phyloP scores from a whole-genome alignment of 2,888 invertebrate genomes.

The Prionchulus punctatus region DNA sequence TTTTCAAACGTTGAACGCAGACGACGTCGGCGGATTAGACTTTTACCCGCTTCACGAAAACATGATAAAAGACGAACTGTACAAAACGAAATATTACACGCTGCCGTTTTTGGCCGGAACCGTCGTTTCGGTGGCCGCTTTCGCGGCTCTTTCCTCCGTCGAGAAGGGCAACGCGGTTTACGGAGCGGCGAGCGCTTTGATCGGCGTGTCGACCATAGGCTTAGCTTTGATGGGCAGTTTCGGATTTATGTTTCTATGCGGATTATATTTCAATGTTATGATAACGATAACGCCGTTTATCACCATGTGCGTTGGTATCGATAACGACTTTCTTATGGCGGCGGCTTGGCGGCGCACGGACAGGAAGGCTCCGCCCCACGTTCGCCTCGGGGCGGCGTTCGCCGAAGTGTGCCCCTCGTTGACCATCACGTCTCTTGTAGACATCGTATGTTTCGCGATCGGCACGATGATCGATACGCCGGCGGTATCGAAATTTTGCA shows the following conservation, averaged over 20 bases:
- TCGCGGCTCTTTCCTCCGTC: background rate
- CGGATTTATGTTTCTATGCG: slow-evolving; percentile 1
- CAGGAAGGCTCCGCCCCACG: slow-evolving; percentile 48
- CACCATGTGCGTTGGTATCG: slow-evolving; percentile 51
- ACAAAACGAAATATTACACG: slow-evolving; percentile 1
- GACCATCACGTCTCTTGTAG: slow-evolving; percentile 63
- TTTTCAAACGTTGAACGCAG: background rate
- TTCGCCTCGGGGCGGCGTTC: slow-evolving; percentile 68
- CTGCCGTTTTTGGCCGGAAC: slow-evolving; percentile 1
- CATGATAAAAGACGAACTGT: background rate
- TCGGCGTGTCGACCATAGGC: slow-evolving; percentile 2
- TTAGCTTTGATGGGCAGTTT: background rate
- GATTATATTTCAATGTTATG: background rate
- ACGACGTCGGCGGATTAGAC: background rate
- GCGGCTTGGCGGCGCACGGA: slow-evolving; percentile 80
- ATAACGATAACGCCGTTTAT: background rate
- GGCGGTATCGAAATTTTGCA: slow-evolving; percentile 82
- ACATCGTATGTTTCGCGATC: background rate
- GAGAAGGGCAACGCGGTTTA: background rate
- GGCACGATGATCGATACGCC: slow-evolving; percentile 46
- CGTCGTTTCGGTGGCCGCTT: background rate
- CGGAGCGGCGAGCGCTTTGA: background rate
- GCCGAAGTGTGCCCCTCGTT: slow-evolving; percentile 86
- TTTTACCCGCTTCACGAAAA: background rate
- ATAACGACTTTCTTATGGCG: slow-evolving; percentile 87